Evolutionary conservation across 2,888 invertebrate species (phyloP), one percentile per base, ranked within the genome.

Genomic region (Cataglyphis cursor): DNA sequence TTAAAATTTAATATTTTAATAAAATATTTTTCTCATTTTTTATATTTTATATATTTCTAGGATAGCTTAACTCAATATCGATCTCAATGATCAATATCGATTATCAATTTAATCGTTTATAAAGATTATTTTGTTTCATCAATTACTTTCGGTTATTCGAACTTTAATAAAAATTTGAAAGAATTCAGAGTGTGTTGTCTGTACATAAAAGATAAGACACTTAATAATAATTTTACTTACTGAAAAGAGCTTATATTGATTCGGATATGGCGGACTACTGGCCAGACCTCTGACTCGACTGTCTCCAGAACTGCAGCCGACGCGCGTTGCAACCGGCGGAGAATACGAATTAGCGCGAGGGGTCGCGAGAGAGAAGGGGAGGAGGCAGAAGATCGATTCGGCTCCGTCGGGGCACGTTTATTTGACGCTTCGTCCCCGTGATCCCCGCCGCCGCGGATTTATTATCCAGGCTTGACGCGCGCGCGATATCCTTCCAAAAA

Each of bases 291-390:
- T 44, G 48, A 24, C 59, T 59, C 78, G 70, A 80, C 59, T 70
- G 78, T 82, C 81, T 80, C 65, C 66, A 80, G 78, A 81, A 86
- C 87, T 89, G 89, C 87, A 86, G 89, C 87, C 89, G 89, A 89
- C 89, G 86, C 88, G 87, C 82, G 86, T 86, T 89, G 87, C 89
- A 86, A 89, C 85, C 82, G 86, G 72, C 89, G 84, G 81, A 83
- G 89, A 89, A 89, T 89, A 89, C 89, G 89, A 89, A 89, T 87
- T 89, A 89, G 86, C 81, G 84, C 64, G 61, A 65, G 73, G 54
- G 54, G 54, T 62, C 48, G 48, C 48, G 73, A 44, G 66, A 59
- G 78, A 83, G 81, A 66, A 75, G 76, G 59, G 68, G 62, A 68
- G 74, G 82, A 82, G 86, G 85, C 83, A 82, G 82, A 81, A 73